These are phyloP conservation scores for Globodera rostochiensis DNA, from an alignment of 1,140 invertebrate species.

Conservation along the genomic window DNA sequence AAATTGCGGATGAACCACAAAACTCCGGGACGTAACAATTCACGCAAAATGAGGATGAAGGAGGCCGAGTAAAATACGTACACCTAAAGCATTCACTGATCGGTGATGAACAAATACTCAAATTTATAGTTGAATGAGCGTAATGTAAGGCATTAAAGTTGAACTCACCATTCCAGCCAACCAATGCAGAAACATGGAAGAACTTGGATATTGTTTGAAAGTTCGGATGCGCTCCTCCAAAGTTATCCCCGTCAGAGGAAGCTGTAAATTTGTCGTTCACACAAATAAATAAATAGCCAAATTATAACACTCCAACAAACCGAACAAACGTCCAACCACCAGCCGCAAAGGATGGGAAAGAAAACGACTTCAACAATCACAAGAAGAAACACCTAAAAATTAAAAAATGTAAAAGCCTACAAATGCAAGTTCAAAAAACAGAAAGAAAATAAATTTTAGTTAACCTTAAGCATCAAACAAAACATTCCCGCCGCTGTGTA, in stretches of 20 bases:
- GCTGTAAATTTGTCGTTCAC: constrained; percentile 31
- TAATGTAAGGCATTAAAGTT: background rate
- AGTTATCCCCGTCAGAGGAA: constrained; percentile 55
- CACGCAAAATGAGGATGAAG: constrained; percentile 87
- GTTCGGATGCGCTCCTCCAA: constrained; percentile 76
- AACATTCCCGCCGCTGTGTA: constrained; percentile 86
- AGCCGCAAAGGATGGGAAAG: constrained; percentile 92
- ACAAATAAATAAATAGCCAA: background rate
- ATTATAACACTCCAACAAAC: constrained; percentile 67
- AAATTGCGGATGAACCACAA: constrained; percentile 76
- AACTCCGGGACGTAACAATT: constrained; percentile 75
- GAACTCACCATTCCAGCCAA: constrained; percentile 83
- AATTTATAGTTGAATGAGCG: background rate
- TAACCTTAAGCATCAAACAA: constrained; percentile 89
- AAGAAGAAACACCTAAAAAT: constrained; percentile 73
- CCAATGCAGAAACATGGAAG: constrained; percentile 98
- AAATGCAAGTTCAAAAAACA: background rate
- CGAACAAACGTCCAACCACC: constrained; percentile 98
- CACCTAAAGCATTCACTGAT: constrained; percentile 66
- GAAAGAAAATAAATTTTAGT: background rate
- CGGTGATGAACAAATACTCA: too few species aligned
- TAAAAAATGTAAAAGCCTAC: background rate
- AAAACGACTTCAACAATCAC: constrained; percentile 93
- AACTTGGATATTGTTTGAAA: constrained; percentile 85
- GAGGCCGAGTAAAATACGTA: constrained; percentile 99